phyloP scores from a whole-genome alignment of 2,797 vertebrate genomes.

The Malurus leucopterus region DNA sequence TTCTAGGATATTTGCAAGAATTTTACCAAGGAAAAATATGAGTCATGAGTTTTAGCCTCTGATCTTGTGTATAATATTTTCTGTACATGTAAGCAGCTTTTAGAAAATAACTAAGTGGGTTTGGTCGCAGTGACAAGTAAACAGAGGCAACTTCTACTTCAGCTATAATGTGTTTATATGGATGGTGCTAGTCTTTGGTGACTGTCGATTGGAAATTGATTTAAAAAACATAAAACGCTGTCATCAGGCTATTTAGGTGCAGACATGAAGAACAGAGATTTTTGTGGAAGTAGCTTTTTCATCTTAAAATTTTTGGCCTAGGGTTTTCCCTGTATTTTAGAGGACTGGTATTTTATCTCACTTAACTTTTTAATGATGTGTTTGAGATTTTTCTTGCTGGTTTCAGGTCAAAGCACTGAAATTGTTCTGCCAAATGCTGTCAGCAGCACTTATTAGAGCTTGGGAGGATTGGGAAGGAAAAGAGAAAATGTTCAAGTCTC shows the following conservation, averaged over 20 bases:
- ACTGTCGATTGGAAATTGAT: not conserved
- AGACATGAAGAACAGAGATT: not conserved
- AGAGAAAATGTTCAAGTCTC: not conserved
- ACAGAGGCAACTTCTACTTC: not conserved
- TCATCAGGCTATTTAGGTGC: not conserved
- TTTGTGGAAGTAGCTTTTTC: not conserved
- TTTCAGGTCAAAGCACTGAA: constrained; percentile 1
- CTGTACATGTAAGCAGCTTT: not conserved
- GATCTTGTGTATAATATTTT: not conserved
- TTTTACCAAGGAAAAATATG: not conserved
- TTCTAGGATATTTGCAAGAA: not conserved
- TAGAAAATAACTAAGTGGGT: not conserved
- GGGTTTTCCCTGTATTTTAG: not conserved
- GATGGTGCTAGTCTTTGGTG: not conserved
- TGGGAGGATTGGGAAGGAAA: not conserved
- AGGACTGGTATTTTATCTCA: not conserved
- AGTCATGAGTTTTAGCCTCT: not conserved
- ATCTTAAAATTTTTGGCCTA: not conserved
- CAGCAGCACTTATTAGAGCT: not conserved
- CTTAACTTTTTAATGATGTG: not conserved
- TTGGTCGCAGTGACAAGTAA: not conserved
- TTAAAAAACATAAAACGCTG: not conserved
- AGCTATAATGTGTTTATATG: not conserved
- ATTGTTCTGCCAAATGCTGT: not conserved
- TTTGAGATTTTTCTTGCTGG: constrained; percentile 2